phyloP scores from a whole-genome alignment of 2,888 invertebrate genomes.

The Lysandra coridon region DNA sequence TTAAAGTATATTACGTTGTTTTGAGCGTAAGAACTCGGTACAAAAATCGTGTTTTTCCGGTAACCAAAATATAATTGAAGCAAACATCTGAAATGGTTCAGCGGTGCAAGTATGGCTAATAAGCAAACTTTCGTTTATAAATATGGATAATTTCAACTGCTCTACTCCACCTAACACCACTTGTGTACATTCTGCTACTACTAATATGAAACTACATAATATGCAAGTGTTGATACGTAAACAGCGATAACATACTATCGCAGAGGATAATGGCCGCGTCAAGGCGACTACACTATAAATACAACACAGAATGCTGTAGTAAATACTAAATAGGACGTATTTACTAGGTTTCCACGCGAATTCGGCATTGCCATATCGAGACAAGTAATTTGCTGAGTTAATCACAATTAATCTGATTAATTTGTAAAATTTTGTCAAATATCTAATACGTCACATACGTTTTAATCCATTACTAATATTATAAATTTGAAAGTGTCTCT shows the following conservation, averaged over 20 bases:
- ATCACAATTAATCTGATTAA: not conserved
- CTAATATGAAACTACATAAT: slow-evolving; percentile 17
- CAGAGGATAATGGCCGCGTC: slow-evolving; percentile 69
- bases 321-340: not conserved
- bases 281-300: slow-evolving; percentile 55
- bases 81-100: too few relatives aligned
- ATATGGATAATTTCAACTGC: not conserved
- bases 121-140: too few relatives aligned
- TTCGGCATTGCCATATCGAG: not conserved
- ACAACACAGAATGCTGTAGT: not conserved
- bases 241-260: slow-evolving; percentile 59
- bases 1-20: too few relatives aligned
- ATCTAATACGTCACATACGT: too few relatives aligned
- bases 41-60: too few relatives aligned
- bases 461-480: too few relatives aligned
- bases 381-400: not conserved
- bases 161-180: too few relatives aligned
- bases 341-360: not conserved
- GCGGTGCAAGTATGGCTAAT: too few relatives aligned
- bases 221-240: slow-evolving; percentile 46
- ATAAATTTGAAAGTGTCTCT: too few relatives aligned
- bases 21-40: too few relatives aligned
- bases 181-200: not conserved
- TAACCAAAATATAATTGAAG: too few relatives aligned
- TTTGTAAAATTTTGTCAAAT: too few relatives aligned